These are phyloP conservation scores for Tenualosa ilisha DNA, from an alignment of 2,797 vertebrate genomes.

Conservation along the genomic window DNA sequence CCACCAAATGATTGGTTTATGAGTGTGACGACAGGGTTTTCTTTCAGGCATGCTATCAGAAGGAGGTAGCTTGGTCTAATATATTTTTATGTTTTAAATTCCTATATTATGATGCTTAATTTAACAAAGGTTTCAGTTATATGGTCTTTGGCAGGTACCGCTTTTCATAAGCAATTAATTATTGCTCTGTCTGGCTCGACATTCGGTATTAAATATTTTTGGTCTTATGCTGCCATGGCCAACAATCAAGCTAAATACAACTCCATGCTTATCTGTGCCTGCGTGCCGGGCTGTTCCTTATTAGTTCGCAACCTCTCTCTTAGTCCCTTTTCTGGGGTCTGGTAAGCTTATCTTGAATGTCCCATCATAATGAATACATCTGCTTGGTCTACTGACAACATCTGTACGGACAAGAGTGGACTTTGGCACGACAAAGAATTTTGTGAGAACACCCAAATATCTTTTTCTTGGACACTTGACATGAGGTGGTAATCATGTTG, in stretches of 20 bases:
- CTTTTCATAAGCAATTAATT: conserved; percentile 70
- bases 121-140: conserved; percentile 63
- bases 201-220: conserved; percentile 65
- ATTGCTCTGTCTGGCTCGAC: conserved; percentile 62
- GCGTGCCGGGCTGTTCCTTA: conserved; percentile 51
- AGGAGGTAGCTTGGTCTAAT: conserved; percentile 49
- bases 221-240: conserved; percentile 62
- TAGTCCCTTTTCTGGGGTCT: conserved; percentile 37
- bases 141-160: conserved; percentile 61
- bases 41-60: conserved; percentile 34
- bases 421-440: conserved; percentile 47
- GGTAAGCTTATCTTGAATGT: conserved; percentile 57
- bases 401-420: conserved; percentile 46
- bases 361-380: conserved; percentile 55
- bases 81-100: conserved; percentile 61
- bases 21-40: conserved; percentile 33
- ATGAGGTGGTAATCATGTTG: conserved; percentile 29
- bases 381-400: conserved; percentile 49
- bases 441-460: conserved; percentile 47
- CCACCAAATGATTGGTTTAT: conserved; percentile 44
- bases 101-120: conserved; percentile 61
- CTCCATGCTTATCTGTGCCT: conserved; percentile 52
- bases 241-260: conserved; percentile 69
- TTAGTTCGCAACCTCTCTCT: conserved; percentile 51
- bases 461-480: conserved; percentile 16